Evolutionary conservation across 2,888 invertebrate genomes (phyloP).

Genomic region (Epirrhoe tristata): DNA sequence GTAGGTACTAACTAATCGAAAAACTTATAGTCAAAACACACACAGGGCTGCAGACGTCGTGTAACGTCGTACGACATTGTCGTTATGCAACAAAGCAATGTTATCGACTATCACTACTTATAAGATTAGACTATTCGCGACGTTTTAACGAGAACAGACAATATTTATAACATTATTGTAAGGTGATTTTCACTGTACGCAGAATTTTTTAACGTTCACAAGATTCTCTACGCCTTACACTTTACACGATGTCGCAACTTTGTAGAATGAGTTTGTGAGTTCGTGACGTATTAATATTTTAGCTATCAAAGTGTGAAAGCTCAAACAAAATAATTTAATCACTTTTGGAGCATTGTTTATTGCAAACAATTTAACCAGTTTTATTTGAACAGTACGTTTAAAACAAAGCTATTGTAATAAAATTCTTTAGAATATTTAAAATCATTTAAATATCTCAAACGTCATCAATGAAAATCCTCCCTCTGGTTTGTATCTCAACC

Average conservation of each 20-base stretch:
- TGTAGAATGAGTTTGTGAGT: too few relatives aligned
- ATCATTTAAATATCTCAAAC: constrained; percentile 11
- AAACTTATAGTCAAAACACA: neutral
- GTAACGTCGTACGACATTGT: neutral
- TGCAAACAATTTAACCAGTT: neutral
- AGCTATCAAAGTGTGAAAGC: neutral
- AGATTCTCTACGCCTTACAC: too few relatives aligned
- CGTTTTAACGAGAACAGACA: neutral
- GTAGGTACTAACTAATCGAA: neutral
- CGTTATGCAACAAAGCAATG: neutral
- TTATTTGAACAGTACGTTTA: neutral
- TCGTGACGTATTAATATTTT: too few relatives aligned
- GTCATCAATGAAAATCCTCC: constrained; percentile 11
- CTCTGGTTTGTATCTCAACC: constrained; percentile 25
- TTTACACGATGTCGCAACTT: too few relatives aligned
- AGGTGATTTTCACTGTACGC: neutral
- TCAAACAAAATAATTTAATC: neutral
- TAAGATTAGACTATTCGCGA: neutral
- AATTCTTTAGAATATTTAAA: constrained; percentile 1
- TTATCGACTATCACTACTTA: too few relatives aligned
- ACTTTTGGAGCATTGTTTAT: neutral
- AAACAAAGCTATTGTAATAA: neutral
- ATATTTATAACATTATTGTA: neutral
- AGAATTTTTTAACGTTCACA: too few relatives aligned
- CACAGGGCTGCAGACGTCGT: neutral